phyloP scores from a whole-genome alignment of 1,140 invertebrate species.

The Nasonia giraulti region DNA sequence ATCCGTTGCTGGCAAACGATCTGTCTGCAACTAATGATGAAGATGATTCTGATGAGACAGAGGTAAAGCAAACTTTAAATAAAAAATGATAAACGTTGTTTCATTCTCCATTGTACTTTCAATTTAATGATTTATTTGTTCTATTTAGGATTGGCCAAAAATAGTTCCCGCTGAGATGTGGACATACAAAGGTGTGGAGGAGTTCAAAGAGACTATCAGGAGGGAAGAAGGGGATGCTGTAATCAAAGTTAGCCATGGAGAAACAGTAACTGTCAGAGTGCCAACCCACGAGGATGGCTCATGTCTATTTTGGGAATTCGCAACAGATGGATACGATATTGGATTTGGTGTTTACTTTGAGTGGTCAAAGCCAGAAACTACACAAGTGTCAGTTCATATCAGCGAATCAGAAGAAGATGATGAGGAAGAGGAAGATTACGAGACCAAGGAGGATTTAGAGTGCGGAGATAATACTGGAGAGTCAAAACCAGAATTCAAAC shows the following conservation, averaged over 20 bases:
- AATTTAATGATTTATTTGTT: neutral
- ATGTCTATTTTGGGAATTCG: constrained; percentile 99
- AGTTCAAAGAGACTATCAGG: constrained; percentile 92
- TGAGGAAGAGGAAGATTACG: constrained; percentile 86
- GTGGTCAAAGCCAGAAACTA: constrained; percentile 91
- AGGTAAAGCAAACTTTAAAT: constrained; percentile 48
- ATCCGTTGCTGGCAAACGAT: constrained; percentile 55
- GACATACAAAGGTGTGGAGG: constrained; percentile 92
- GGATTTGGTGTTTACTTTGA: constrained; percentile 99
- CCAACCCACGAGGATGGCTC: constrained; percentile 96
- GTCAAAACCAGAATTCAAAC: constrained; percentile 63
- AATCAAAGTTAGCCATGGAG: constrained; percentile 97
- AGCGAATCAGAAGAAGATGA: constrained; percentile 95
- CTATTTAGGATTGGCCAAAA: constrained; percentile 65
- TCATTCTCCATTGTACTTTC: neutral
- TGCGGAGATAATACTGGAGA: constrained; percentile 67
- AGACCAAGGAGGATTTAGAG: constrained; percentile 78
- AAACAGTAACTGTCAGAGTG: constrained; percentile 97
- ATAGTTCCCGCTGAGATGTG: constrained; percentile 94
- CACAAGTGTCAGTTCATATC: constrained; percentile 90
- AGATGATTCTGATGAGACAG: constrained; percentile 70
- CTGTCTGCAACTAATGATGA: constrained; percentile 57
- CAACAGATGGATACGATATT: constrained; percentile 98
- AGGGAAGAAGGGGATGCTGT: constrained; percentile 94
- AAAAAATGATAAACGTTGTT: neutral